Evolutionary conservation across 2,888 invertebrate species (phyloP), one percentile per base, ranked within the genome.

Genomic region (Odontocerum albicorne): DNA sequence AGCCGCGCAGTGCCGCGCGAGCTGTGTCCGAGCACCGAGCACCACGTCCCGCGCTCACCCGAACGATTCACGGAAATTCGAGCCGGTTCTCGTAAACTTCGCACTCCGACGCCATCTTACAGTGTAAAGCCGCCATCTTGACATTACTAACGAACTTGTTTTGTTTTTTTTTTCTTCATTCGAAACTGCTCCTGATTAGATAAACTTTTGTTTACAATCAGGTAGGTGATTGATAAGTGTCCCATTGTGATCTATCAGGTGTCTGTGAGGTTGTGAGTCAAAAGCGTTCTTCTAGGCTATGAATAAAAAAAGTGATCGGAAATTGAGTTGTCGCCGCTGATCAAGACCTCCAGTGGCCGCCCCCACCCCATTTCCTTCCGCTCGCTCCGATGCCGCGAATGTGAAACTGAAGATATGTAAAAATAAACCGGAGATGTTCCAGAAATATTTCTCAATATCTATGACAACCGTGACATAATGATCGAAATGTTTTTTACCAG

Each of bases 1-100:
- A 63, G 64, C 63, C 65, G 66, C 63, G 65, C 63, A 78, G 77
- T 78, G 75, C 76, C 73, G 72, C 69, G 73, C 71, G 70, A 71
- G 72, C 75, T 72, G 75, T 73, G 75, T 67, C 72, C 77, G n/a
- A 72, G 71, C 13, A 21, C 44, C 38, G 33, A 38, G 8, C 19
- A 10, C 8, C 21, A 20, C 53, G 45, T 36, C 22, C 45, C 17
- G 35, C 39, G 33, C n/a, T 47, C 42, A 22, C 22, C 27, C 38
- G 51, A 27, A 27, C 27, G 10, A 27, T 27, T 27, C 27, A 12
- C 47, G 44, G 54, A 54, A 54, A 54, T 35, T 45, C 54, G 54
- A 54, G 35, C 20, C 51, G 44, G 36, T 36, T 27, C 10, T 27
- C 27, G 4, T 7, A 27, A 27, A 10, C 10, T 27, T 10, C 42